Evolutionary conservation across 1,140 invertebrate genomes (phyloP).

Genomic region (Acromyrmex charruanus): DNA sequence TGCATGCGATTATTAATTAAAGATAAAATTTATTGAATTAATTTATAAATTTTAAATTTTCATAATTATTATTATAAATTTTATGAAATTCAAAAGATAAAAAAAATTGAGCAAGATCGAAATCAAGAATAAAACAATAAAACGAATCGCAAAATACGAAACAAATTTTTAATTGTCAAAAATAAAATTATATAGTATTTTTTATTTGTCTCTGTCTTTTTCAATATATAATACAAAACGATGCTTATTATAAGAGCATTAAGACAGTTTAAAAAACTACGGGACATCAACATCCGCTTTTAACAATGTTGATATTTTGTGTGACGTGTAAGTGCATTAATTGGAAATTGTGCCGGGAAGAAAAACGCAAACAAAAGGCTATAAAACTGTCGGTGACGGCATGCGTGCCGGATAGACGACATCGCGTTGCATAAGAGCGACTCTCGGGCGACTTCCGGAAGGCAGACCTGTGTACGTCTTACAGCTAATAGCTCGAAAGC

Average conservation of each 20-base stretch:
- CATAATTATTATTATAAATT: background rate
- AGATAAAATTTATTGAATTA: background rate
- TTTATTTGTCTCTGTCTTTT: background rate
- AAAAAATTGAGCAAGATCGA: background rate
- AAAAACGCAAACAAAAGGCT: conserved; percentile 27
- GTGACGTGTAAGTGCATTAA: background rate
- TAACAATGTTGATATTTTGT: background rate
- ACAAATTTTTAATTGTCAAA: background rate
- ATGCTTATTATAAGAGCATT: background rate
- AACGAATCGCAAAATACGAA: background rate
- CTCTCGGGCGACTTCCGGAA: conserved; percentile 74
- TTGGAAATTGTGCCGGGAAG: conserved; percentile 15
- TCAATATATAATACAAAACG: background rate
- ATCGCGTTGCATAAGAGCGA: conserved; percentile 62
- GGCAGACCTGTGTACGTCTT: conserved; percentile 70
- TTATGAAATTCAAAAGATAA: conserved; percentile 3
- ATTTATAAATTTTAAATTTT: background rate
- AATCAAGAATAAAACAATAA: background rate
- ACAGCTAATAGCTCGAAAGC: conserved; percentile 82
- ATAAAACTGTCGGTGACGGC: conserved; percentile 32
- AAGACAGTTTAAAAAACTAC: background rate
- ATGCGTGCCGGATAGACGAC: conserved; percentile 43
- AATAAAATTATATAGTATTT: background rate
- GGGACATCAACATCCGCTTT: background rate
- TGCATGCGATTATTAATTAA: background rate